A percentile compares a stretch with the other conserved stretches of the same genome.
Conservation (phyloP, 1,140 invertebrate species). For the Platyura marginata region DNA sequence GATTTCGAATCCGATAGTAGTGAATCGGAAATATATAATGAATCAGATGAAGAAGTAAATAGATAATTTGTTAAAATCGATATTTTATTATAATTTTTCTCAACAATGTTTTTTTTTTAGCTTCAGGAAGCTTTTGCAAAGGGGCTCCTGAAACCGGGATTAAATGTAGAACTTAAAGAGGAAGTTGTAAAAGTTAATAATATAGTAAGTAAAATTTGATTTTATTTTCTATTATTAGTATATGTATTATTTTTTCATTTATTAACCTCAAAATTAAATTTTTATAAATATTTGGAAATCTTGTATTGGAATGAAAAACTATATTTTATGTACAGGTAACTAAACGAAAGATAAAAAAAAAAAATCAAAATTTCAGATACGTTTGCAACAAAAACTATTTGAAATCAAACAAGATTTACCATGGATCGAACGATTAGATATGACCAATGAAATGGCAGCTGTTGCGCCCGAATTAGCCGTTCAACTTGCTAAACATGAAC, state of each 20-base stretch:
- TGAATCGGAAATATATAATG: conserved; percentile 21
- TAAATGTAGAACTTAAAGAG: conserved; percentile 47
- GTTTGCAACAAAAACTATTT: conserved; percentile 48
- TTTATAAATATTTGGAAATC: conserved; percentile 16
- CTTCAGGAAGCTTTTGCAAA: conserved; percentile 67
- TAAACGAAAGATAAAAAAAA: no score
- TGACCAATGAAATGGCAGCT: conserved; percentile 52
- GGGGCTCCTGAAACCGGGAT: conserved; percentile 62
- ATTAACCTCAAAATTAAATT: background rate
- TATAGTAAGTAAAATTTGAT: conserved; percentile 30
- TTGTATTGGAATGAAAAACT: background rate
- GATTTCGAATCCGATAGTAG: conserved; percentile 1
- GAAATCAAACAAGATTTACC: conserved; percentile 52
- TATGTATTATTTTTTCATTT: background rate
- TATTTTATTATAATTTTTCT: background rate
- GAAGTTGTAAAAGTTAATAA: conserved; percentile 39
- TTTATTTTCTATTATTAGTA: background rate
- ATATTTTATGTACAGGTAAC: conserved; percentile 4
- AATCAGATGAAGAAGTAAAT: conserved; percentile 28
- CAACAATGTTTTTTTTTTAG: conserved; percentile 24
- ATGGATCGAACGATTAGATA: conserved; percentile 75
- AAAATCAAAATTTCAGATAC: conserved; percentile 33
- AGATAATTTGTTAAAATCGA: background rate
- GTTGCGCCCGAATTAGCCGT: conserved; percentile 62
- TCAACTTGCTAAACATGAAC: conserved; percentile 53